Evolutionary conservation across 2,797 vertebrate species (phyloP), one percentile per base, ranked within the genome.

Genomic region (Chromis chromis): DNA sequence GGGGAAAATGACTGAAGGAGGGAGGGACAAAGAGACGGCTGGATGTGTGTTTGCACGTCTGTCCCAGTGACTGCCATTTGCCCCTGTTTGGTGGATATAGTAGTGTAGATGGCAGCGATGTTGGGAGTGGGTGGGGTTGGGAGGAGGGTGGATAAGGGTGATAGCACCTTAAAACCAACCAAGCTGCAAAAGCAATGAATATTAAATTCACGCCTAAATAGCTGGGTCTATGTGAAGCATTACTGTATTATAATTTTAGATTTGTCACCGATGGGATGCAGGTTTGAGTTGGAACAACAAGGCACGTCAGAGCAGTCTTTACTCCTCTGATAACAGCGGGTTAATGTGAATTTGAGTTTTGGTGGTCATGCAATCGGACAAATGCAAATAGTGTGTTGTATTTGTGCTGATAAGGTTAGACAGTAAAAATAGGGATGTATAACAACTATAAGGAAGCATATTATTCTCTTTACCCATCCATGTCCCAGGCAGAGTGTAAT

Each of bases 131-230:
- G 92, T 92, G 92, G 93, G 89, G 87, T 88, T 88, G 78, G 87
- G 81, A 90, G 90, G 90, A 90, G 92, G 93, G 92, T 90, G 90
- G 92, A 93, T 93, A 88, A 91, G 91, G 90, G 86, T 90, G 90
- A 94, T 92, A 94, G 91, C 93, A 91, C 93, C 93, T 92, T 94
- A 94, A 95, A 94, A 94, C 91, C 94, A 94, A 94, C 93, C 92
- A 93, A 94, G 91, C 93, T 93, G 90, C 93, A 94, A 94, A 95
- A 95, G 93, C 94, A 94, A 94, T 95, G 94, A 94, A 95, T 94
- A 94, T 94, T 94, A 94, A 94, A 95, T 94, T 91, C 91, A 89
- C 87, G 90, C 89, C 92, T 94, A 95, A 94, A 94, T 94, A 94
- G 92, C 93, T 89, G 86, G 91, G 91, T 93, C 92, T 89, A 92